Conservation (phyloP, 2,797 vertebrate species). For the Phalanger gymnotis region DNA sequence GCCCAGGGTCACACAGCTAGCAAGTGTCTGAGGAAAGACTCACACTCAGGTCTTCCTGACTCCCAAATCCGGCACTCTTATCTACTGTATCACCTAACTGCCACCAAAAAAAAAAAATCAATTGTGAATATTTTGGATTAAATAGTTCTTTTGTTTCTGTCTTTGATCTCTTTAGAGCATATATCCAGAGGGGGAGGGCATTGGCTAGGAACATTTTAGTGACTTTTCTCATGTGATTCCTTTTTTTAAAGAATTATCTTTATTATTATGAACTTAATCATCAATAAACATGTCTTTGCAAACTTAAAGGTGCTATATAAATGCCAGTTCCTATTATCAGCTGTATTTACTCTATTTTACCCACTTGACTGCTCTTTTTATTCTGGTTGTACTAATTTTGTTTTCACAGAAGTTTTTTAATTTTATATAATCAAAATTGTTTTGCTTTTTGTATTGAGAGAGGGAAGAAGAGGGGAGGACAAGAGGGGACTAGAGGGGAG, state of each 20-base stretch:
- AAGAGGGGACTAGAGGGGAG: no score
- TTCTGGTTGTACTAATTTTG: neutral
- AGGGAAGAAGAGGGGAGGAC: neutral
- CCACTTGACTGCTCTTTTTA: neutral
- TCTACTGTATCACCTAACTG: neutral
- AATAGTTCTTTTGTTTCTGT: neutral
- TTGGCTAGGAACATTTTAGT: neutral
- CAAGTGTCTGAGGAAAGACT: neutral
- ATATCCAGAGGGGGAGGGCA: neutral
- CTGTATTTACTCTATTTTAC: neutral
- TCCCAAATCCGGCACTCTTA: neutral
- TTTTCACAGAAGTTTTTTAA: neutral
- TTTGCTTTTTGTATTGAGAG: neutral
- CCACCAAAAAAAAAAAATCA: neutral
- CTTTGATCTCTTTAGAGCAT: neutral
- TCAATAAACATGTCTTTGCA: neutral
- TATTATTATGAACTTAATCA: neutral
- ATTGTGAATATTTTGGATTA: neutral
- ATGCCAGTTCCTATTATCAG: neutral
- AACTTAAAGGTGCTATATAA: neutral
- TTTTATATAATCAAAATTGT: neutral
- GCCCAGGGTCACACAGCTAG: neutral
- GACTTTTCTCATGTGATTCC: neutral
- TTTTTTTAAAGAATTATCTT: neutral
- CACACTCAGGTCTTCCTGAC: neutral